Percentiles rank a stretch among this genome's conserved stretches.
These are phyloP conservation scores for Myotis yumanensis DNA, from an alignment of 2,113 vertebrate species.

Conservation along the genomic window DNA sequence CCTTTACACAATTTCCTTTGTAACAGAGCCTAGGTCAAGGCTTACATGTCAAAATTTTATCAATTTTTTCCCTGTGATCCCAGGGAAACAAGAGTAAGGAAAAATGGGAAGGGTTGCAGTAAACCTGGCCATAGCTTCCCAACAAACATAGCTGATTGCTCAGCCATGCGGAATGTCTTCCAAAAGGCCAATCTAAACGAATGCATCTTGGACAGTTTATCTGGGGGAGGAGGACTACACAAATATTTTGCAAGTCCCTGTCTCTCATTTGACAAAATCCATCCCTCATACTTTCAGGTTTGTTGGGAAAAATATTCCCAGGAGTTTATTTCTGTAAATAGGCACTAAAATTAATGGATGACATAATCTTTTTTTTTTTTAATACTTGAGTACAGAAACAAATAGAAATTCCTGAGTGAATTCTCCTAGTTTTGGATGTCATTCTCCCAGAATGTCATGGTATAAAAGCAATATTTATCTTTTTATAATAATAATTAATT, in stretches of 20 bases:
- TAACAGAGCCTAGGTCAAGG: not conserved
- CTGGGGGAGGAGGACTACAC: not conserved
- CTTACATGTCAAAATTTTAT: not conserved
- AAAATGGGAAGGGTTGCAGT: not conserved
- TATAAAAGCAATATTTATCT: not conserved
- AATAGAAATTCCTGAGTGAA: not conserved
- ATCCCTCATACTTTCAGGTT: not conserved
- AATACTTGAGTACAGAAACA: not conserved
- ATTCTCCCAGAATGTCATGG: not conserved
- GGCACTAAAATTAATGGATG: not conserved
- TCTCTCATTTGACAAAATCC: not conserved
- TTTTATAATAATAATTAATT: not conserved
- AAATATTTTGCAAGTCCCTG: not conserved
- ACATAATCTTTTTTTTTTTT: not conserved
- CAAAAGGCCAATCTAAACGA: not conserved
- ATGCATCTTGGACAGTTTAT: not conserved
- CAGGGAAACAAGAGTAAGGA: not conserved
- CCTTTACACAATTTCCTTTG: not conserved
- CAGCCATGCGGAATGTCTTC: not conserved
- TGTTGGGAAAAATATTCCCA: not conserved
- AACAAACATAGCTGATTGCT: not conserved
- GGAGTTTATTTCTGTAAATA: not conserved
- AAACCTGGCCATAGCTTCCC: not conserved
- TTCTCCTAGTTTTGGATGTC: not conserved
- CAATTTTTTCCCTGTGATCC: not conserved